phyloP scores from a whole-genome alignment of 2,888 invertebrate genomes.

The Idaea aversata region DNA sequence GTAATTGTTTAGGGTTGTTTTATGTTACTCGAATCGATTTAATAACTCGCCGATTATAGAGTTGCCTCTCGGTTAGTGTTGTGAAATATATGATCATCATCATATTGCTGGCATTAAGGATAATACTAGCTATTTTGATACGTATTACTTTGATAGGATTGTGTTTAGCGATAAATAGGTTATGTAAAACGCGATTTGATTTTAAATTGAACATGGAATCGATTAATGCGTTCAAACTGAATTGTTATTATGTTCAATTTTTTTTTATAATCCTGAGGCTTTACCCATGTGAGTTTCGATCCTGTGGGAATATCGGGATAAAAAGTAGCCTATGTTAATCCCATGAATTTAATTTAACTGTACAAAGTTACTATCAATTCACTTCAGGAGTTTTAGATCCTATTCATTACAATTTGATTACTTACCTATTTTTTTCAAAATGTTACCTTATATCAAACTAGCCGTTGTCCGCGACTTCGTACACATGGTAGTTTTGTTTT shows the following conservation, averaged over 20 bases:
- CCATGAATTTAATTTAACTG: no score
- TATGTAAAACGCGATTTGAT: background rate
- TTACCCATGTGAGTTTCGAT: no score
- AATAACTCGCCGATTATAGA: conserved; percentile 48
- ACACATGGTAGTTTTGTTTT: no score
- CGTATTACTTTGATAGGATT: background rate
- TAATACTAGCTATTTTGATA: background rate
- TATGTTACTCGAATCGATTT: conserved; percentile 41
- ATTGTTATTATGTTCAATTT: background rate
- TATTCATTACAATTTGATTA: no score
- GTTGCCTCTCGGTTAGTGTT: conserved; percentile 12
- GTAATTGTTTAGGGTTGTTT: conserved; percentile 75
- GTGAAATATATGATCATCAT: background rate
- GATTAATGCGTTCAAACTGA: background rate
- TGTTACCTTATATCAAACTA: no score
- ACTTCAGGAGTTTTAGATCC: no score
- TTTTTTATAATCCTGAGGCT: background rate
- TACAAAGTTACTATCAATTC: no score
- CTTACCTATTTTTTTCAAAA: no score
- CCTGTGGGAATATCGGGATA: no score
- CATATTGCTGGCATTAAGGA: background rate
- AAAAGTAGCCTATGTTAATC: no score
- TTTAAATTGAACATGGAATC: background rate
- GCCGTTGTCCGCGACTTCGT: no score
- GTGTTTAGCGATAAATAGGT: background rate